Percentiles rank a stretch among this genome's conserved stretches.
phyloP scores from a whole-genome alignment of 53 echinoderm and acorn worm genomes.

The Stichopus horrens region DNA sequence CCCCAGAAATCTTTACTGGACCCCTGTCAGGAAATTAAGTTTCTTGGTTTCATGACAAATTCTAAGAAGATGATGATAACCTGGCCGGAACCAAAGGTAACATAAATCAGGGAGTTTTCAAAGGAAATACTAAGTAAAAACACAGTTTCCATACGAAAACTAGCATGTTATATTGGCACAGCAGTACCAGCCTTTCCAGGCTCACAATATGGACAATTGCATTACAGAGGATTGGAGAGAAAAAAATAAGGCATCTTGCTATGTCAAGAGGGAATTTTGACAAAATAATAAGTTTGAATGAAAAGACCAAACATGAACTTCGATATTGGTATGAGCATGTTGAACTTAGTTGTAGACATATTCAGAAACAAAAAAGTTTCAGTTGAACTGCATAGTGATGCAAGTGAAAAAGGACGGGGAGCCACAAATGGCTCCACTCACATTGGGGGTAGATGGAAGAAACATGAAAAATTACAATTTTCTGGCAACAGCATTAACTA shows the following conservation, averaged over 20 bases:
- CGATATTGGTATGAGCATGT: too few species aligned
- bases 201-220: conserved; percentile 20
- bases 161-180: conserved; percentile 37
- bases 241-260: conserved; percentile 29
- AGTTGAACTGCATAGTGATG: too few species aligned
- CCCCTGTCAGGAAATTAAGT: too few species aligned
- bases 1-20: conserved; percentile 49
- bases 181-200: conserved; percentile 35
- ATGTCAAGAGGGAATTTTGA: conserved; percentile 28
- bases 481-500: background rate
- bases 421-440: background rate
- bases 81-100: conserved; percentile 18
- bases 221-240: conserved; percentile 33
- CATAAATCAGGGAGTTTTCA: conserved; percentile 17
- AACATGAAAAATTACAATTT: background rate
- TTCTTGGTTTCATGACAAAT: too few species aligned
- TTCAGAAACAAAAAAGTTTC: too few species aligned
- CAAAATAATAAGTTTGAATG: background rate
- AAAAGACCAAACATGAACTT: background rate
- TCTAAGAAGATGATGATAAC: conserved; percentile 39
- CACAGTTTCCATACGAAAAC: conserved; percentile 24
- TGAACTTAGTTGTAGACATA: too few species aligned
- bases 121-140: conserved; percentile 15
- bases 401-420: too few species aligned
- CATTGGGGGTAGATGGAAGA: background rate